Base-by-base conservation (phyloP, 2,113 vertebrate genomes). In the Leptosomus discolor region DNA sequence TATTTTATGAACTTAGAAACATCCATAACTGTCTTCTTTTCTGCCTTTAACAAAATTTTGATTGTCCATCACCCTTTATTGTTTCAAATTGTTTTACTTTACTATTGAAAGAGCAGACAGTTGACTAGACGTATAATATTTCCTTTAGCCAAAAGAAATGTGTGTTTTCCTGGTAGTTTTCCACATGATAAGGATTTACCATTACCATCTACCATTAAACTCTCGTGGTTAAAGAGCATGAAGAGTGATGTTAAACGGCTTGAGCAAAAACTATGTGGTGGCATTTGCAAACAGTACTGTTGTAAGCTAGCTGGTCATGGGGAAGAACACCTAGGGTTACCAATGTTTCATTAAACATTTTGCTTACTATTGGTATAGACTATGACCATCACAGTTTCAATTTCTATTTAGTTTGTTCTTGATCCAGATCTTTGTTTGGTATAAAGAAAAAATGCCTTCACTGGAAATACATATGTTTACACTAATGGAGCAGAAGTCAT, bases 21-120 rank as follows among this genome's bases (percentile, higher is more conserved):
- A 80, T 65, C 58, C 21, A 36, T 54, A 83, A 87, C 10, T 61
- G 39, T n/a, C n/a, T n/a, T 70, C 20, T 92, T 96, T 90, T 95
- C 96, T 95, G 73, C 60, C 85, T 97, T 95, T 94, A 94, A 97
- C 81, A 97, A 97, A 93, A 67, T 92, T 94, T 77, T 88, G 65
- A 65, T 93, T 90, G 93, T 94, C 86, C 48, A 90, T 95, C 75
- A 92, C 45, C 37, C 60, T 91, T 92, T 51, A 50, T 46, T 67
- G 34, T 68, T 94, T 82, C 69, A 94, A 97, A 81, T 54, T 54
- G 5, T 86, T 95, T 88, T 71, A 54, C 18, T 84, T 85, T 90
- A 46, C 24, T 95, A 20, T 37, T 69, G 76, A 95, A 79, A 65
- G 39, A 85, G 39, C 26, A 81, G 58, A 81, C 15, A 78, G 24